Base-by-base conservation (phyloP, 2,888 invertebrate genomes). In the Tenthredo distinguenda region DNA sequence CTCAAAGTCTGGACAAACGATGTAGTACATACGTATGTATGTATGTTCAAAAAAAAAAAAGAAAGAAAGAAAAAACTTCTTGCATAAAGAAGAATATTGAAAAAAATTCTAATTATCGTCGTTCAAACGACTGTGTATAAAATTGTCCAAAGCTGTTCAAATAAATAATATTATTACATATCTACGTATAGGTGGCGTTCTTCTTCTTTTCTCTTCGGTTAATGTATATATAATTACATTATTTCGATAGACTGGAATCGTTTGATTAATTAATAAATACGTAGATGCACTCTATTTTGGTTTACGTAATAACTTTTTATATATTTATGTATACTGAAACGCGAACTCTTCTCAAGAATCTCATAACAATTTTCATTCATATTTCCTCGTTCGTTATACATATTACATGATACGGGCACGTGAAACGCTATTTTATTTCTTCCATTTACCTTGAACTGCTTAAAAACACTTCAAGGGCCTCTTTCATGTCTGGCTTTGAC, bases 1-100 rank as follows among this genome's bases (percentile, higher is more conserved):
- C 68, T 18, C 18, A 34, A 68, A 34, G 68, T 68, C 68, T 68
- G 68, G 68, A 68, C 34, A 68, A 68, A 68, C 68, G 31, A 12
- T 26, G 62, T 62, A 21, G 55, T 37, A 6, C n/a, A 58, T 21
- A 58, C 10, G 6, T 21, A 58, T 15, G 5, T 68, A 31, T 31
- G 31, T 34, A 34, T 12, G 2, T 31, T 34, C 1, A 26, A 68
- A 26, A 4, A 6, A 65, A 31, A 5, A 65, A 10, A 65, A 21
- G 21, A 9, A 26, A 68, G 3, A 68, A 21, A 34, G 12, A 31
- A 68, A 26, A 31, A 26, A 31, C 68, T 18, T 68, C 10, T 68
- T 68, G 12, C 26, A 68, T 62, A 26, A 26, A 62, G 12, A 12
- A 26, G 55, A 55, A 55, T 55, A 50, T 50, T 50, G 26, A 26